phyloP scores from a whole-genome alignment of 2,113 vertebrate genomes.

The Natator depressus region DNA sequence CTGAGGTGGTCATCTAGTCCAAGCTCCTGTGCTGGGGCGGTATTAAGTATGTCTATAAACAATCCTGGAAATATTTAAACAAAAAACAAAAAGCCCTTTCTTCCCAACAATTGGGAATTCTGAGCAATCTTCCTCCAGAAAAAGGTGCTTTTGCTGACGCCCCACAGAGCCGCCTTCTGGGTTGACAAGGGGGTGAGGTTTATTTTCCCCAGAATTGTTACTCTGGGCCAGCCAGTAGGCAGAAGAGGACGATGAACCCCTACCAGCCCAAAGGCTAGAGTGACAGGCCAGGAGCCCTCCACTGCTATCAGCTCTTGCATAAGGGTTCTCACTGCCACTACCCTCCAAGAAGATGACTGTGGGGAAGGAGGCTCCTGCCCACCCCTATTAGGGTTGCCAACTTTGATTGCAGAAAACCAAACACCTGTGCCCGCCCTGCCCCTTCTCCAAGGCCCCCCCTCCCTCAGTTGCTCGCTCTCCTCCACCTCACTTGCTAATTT shows the following conservation, averaged over 20 bases:
- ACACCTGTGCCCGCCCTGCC: too few relatives aligned
- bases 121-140: not conserved
- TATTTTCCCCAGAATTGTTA: not conserved
- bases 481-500: too few relatives aligned
- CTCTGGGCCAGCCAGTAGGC: not conserved
- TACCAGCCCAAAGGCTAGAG: not conserved
- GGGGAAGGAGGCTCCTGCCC: not conserved
- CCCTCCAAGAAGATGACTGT: not conserved
- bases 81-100: not conserved
- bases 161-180: fast-evolving
- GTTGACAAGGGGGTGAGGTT: not conserved
- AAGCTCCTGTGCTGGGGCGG: not conserved
- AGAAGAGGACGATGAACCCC: not conserved
- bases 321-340: not conserved
- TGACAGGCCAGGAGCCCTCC: not conserved
- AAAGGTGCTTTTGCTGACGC: not conserved
- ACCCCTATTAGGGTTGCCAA: not conserved
- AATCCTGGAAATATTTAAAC: not conserved
- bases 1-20: not conserved
- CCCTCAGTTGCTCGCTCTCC: too few relatives aligned
- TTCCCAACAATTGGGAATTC: not conserved
- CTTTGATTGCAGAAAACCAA: too few relatives aligned
- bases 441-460: too few relatives aligned
- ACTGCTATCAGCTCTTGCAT: not conserved
- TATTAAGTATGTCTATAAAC: not conserved